A percentile compares a stretch with the other conserved stretches of the same genome.
Conservation (phyloP, 2,888 invertebrate species). For the Aporophyla nigra region DNA sequence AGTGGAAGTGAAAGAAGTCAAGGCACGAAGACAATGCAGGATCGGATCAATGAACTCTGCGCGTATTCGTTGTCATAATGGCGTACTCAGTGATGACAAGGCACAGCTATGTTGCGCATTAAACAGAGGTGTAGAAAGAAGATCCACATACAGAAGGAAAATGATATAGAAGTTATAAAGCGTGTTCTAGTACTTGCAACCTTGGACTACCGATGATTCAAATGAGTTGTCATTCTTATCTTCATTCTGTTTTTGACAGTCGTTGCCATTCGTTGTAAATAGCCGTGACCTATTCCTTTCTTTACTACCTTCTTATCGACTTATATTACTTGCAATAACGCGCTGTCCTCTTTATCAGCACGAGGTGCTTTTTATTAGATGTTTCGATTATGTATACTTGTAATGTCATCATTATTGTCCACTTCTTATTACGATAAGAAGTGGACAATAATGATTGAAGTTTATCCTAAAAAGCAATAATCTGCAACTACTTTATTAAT, state of each 20-base stretch:
- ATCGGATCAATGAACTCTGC: conserved; percentile 57
- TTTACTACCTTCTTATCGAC: conserved; percentile 62
- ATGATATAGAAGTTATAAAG: not conserved
- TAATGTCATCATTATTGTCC: conserved; percentile 11
- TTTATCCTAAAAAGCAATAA: not conserved
- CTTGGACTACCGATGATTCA: not conserved
- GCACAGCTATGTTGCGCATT: conserved; percentile 49
- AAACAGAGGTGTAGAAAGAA: conserved; percentile 17
- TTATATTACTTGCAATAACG: conserved; percentile 49
- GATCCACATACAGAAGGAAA: not conserved
- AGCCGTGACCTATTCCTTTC: conserved; percentile 45
- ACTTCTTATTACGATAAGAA: not conserved
- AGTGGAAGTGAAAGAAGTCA: conserved; percentile 37
- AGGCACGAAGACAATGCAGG: conserved; percentile 46
- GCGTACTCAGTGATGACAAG: conserved; percentile 41
- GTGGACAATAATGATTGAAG: no score
- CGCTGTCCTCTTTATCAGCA: conserved; percentile 32
- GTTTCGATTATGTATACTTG: conserved; percentile 1
- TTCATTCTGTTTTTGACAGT: conserved; percentile 14
- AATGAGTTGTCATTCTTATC: not conserved
- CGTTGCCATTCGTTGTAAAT: conserved; percentile 48
- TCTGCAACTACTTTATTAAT: conserved; percentile 15
- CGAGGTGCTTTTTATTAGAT: conserved; percentile 13
- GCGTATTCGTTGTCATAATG: conserved; percentile 49
- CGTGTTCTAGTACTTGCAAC: not conserved